phyloP scores from a whole-genome alignment of 1,140 invertebrate genomes.

The Teleopsis dalmanni region DNA sequence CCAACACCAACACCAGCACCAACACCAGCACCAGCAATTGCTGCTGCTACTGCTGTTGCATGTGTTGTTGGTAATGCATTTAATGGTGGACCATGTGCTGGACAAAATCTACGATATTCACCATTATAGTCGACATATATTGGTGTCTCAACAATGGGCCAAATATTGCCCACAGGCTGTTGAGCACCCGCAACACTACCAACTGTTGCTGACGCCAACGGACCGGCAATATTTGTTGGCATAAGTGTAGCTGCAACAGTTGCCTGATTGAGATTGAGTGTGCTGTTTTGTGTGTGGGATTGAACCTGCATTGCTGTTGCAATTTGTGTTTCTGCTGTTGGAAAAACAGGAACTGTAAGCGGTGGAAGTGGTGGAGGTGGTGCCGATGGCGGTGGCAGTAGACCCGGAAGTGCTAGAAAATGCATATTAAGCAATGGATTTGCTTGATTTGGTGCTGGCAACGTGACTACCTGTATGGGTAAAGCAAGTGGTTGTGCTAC shows the following conservation, averaged over 20 bases:
- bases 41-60: constrained; percentile 16
- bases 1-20: too few relatives aligned
- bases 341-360: background rate
- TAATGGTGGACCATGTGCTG: constrained; percentile 36
- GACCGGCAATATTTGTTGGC: constrained; percentile 1
- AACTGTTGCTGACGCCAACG: background rate
- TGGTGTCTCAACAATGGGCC: constrained; percentile 37
- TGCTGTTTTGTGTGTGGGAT: too few relatives aligned
- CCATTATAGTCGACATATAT: constrained; percentile 39
- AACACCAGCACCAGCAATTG: background rate
- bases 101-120: constrained; percentile 36
- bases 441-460: background rate
- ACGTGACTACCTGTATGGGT: constrained; percentile 9
- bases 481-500: constrained; percentile 2
- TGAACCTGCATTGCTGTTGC: background rate
- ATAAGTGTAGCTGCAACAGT: too few relatives aligned
- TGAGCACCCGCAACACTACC: constrained; percentile 9
- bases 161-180: too few relatives aligned
- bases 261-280: too few relatives aligned
- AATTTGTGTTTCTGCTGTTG: background rate
- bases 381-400: background rate
- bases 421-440: background rate
- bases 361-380: background rate
- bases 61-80: constrained; percentile 18
- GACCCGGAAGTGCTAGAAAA: too few relatives aligned